Evolutionary conservation across 2,797 vertebrate genomes (phyloP).

Genomic region (Urocyon cinereoargenteus): DNA sequence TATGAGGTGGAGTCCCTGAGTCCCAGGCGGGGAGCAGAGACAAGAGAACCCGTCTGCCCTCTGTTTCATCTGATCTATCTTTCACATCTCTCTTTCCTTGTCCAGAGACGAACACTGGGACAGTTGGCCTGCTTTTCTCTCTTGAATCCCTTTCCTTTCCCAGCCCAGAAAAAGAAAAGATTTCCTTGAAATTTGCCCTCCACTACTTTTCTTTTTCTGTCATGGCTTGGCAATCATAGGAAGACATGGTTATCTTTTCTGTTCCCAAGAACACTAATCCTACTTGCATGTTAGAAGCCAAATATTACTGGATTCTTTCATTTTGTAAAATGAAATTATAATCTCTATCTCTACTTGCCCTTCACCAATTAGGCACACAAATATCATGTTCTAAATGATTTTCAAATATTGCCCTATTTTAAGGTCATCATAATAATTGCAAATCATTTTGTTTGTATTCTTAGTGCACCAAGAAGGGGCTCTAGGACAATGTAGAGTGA

Average conservation of each 20-base stretch:
- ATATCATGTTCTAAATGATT: not conserved
- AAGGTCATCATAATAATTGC: not conserved
- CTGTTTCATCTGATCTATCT: not conserved
- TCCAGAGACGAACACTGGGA: not conserved
- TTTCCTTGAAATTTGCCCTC: not conserved
- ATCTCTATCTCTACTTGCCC: not conserved
- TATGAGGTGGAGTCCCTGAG: not conserved
- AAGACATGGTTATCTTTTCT: not conserved
- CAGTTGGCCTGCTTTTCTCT: not conserved
- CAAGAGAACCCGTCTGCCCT: not conserved
- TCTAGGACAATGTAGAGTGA: not conserved
- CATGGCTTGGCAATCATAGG: not conserved
- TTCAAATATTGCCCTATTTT: not conserved
- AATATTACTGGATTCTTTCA: not conserved
- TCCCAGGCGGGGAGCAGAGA: not conserved
- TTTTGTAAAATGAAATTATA: not conserved
- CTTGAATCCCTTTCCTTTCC: not conserved
- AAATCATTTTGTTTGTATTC: not conserved
- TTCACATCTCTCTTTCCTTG: not conserved
- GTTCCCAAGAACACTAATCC: not conserved
- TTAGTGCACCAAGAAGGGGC: not conserved
- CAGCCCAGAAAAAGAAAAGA: not conserved
- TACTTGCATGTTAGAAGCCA: not conserved
- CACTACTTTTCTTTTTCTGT: not conserved
- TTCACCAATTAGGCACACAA: not conserved